Conservation (phyloP, 2,113 vertebrate genomes). For the Perca fluviatilis region DNA sequence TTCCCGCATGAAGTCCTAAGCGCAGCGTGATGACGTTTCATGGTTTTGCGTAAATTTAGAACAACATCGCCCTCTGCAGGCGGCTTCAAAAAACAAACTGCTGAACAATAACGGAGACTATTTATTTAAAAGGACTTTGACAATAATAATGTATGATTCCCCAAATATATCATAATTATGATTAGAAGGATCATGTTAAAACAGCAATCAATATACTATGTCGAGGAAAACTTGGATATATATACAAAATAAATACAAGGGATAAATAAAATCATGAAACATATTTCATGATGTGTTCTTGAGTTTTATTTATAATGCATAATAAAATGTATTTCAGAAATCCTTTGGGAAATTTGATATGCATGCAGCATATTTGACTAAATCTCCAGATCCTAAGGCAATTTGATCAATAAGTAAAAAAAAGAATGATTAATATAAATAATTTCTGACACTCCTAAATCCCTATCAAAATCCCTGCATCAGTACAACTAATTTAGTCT, state of each 20-base stretch:
- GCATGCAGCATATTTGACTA: neutral
- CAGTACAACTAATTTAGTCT: neutral
- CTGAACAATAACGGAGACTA: too few relatives aligned
- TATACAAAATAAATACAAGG: neutral
- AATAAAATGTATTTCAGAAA: neutral
- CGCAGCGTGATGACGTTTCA: constrained; percentile 49
- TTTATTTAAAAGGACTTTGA: too few relatives aligned
- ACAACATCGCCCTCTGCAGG: constrained; percentile 32
- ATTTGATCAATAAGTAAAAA: neutral
- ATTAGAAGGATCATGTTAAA: neutral
- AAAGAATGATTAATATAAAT: too few relatives aligned
- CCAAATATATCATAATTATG: neutral
- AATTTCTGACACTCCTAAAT: too few relatives aligned
- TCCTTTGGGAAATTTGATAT: neutral
- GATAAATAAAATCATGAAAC: neutral
- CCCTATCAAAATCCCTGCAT: neutral
- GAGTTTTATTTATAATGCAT: neutral
- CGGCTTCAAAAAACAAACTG: neutral
- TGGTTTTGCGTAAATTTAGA: rapidly evolving
- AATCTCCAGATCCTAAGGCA: neutral
- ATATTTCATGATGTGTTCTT: neutral
- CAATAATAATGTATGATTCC: too few relatives aligned
- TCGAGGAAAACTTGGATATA: neutral
- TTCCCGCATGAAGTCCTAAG: constrained; percentile 12
- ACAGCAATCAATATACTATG: neutral